Conservation (phyloP, 2,797 vertebrate genomes). For the Hapalemur alaotrensis region DNA sequence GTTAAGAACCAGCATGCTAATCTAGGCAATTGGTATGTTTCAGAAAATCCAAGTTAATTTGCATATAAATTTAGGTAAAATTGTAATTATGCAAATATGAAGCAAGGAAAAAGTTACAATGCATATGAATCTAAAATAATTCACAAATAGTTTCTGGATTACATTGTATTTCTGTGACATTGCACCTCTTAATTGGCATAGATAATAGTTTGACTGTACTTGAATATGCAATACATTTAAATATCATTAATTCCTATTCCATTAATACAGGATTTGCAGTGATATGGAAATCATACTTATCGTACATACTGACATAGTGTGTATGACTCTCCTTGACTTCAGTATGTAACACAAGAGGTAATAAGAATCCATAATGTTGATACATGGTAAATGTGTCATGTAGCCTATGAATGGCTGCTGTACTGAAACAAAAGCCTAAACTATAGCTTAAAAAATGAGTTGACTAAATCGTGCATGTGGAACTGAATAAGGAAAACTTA, state of each 20-base stretch:
- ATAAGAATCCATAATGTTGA: background rate
- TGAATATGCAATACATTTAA: conserved; percentile 48
- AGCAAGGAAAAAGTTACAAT: conserved; percentile 23
- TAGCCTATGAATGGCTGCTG: background rate
- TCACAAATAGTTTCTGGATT: conserved; percentile 22
- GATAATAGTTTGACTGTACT: conserved; percentile 34
- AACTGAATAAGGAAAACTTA: background rate
- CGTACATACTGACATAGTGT: background rate
- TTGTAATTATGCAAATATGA: conserved; percentile 57
- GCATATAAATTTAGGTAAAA: conserved; percentile 57
- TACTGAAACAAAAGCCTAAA: background rate
- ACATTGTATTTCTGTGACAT: conserved; percentile 36
- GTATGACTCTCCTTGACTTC: background rate
- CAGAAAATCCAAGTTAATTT: conserved; percentile 35
- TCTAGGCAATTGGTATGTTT: conserved; percentile 42
- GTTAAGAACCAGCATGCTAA: conserved; percentile 40
- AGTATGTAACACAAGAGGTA: background rate
- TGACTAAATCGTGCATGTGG: background rate
- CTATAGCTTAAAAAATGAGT: background rate
- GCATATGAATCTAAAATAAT: conserved; percentile 49
- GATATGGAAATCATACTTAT: background rate
- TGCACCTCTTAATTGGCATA: conserved; percentile 28
- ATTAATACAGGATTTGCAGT: background rate
- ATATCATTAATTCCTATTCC: conserved; percentile 34
- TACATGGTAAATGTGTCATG: background rate